Conservation (phyloP, 2,797 vertebrate species). For the Hypotaenidia philippensis region DNA sequence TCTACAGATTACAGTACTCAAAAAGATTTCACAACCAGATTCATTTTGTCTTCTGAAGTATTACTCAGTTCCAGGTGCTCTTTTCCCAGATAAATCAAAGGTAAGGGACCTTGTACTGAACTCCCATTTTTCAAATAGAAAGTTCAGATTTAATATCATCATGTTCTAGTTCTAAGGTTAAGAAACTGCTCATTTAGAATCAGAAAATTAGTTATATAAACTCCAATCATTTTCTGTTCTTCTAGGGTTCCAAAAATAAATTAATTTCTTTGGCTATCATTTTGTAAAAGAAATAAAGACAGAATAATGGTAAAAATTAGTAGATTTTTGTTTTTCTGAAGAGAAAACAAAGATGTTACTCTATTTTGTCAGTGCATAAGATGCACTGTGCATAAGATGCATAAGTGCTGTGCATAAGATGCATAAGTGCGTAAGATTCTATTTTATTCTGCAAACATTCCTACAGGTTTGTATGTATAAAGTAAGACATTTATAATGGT, state of each 20-base stretch:
- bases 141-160: neutral
- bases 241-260: neutral
- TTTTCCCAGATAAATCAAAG: neutral
- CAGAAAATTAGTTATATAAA: constrained; percentile 1
- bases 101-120: neutral
- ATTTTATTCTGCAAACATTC: neutral
- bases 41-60: neutral
- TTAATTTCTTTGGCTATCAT: neutral
- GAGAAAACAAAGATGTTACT: neutral
- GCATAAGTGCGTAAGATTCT: neutral
- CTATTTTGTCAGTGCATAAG: neutral
- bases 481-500: neutral
- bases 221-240: neutral
- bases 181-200: neutral
- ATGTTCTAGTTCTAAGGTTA: neutral
- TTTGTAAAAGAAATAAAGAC: neutral
- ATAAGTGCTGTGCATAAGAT: neutral
- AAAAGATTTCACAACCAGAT: neutral
- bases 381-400: no score
- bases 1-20: neutral
- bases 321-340: neutral
- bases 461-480: neutral
- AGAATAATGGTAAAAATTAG: neutral
- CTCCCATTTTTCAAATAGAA: neutral
- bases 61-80: neutral